Evolutionary conservation across 2,888 invertebrate species (phyloP).

Genomic region (Trisateles emortualis): DNA sequence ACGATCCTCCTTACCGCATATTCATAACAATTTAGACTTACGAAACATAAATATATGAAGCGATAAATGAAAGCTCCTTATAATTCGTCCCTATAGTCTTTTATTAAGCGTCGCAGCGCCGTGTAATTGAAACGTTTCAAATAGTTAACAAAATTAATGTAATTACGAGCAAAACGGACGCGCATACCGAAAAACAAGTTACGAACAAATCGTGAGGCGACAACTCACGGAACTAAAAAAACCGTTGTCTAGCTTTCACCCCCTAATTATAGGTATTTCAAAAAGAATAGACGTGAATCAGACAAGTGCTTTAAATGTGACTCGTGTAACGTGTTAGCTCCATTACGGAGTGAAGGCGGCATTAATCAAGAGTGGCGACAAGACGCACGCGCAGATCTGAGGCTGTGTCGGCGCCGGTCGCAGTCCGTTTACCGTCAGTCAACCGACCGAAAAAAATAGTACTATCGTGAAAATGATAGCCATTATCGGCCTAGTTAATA

Average conservation of each 20-base stretch:
- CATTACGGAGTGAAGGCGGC: slow-evolving; percentile 45
- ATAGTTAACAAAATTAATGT: slow-evolving; percentile 49
- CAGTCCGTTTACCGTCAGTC: not conserved
- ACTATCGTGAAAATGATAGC: slow-evolving; percentile 21
- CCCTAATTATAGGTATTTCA: slow-evolving; percentile 72
- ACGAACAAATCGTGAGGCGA: slow-evolving; percentile 60
- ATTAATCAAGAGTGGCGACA: slow-evolving; percentile 56
- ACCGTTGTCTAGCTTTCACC: slow-evolving; percentile 69
- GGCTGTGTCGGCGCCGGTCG: slow-evolving; percentile 6
- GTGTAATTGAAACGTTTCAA: slow-evolving; percentile 33
- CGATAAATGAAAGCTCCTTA: slow-evolving; percentile 35
- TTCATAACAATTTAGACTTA: slow-evolving; percentile 7
- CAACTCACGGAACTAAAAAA: slow-evolving; percentile 64
- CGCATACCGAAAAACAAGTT: slow-evolving; percentile 46
- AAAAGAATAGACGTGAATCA: slow-evolving; percentile 65
- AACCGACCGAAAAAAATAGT: slow-evolving; percentile 15
- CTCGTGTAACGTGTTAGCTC: slow-evolving; percentile 48
- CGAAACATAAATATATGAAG: slow-evolving; percentile 13
- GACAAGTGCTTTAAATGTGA: slow-evolving; percentile 56
- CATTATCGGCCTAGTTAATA: not conserved
- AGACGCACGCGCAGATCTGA: slow-evolving; percentile 13
- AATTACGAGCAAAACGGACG: slow-evolving; percentile 45
- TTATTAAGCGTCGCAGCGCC: slow-evolving; percentile 31
- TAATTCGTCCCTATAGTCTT: slow-evolving; percentile 35
- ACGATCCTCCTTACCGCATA: slow-evolving; percentile 3